Evolutionary conservation across 2,888 invertebrate genomes (phyloP).

Genomic region (Andrena flavipes): DNA sequence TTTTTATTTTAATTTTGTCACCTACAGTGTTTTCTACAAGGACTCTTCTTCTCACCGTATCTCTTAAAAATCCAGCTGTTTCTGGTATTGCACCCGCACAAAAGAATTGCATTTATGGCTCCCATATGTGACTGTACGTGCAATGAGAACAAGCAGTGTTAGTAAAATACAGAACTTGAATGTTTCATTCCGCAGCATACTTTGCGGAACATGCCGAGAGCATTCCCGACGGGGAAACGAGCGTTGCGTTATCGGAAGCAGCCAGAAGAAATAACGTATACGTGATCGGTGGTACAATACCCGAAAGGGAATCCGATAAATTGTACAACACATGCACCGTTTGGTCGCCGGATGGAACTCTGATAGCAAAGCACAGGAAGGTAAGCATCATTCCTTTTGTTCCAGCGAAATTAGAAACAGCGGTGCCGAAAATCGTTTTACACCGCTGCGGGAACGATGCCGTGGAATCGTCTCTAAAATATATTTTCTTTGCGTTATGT

Average conservation of each 20-base stretch:
- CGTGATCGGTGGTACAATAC: slow-evolving; percentile 96
- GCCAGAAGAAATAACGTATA: slow-evolving; percentile 92
- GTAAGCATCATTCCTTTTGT: slow-evolving; percentile 83
- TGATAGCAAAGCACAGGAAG: slow-evolving; percentile 94
- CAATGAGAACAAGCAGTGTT: no score
- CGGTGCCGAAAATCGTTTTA: neutral
- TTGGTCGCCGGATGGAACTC: slow-evolving; percentile 91
- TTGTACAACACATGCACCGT: slow-evolving; percentile 96
- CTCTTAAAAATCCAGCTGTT: no score
- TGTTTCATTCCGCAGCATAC: slow-evolving; percentile 85
- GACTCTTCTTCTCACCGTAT: no score
- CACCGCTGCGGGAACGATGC: neutral
- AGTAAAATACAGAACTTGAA: neutral
- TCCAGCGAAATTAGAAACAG: neutral
- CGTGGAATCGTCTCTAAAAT: neutral
- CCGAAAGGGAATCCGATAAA: slow-evolving; percentile 90
- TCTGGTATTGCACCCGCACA: no score
- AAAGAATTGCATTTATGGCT: no score
- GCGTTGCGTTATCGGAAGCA: slow-evolving; percentile 89
- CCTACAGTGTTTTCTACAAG: no score
- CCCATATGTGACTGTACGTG: no score
- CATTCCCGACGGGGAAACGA: slow-evolving; percentile 92
- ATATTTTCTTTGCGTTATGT: neutral
- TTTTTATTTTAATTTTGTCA: no score
- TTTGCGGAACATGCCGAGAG: slow-evolving; percentile 94